Evolutionary conservation across 2,113 vertebrate species (phyloP), one percentile per base, ranked within the genome.

Genomic region (Gasterosteus aculeatus): DNA sequence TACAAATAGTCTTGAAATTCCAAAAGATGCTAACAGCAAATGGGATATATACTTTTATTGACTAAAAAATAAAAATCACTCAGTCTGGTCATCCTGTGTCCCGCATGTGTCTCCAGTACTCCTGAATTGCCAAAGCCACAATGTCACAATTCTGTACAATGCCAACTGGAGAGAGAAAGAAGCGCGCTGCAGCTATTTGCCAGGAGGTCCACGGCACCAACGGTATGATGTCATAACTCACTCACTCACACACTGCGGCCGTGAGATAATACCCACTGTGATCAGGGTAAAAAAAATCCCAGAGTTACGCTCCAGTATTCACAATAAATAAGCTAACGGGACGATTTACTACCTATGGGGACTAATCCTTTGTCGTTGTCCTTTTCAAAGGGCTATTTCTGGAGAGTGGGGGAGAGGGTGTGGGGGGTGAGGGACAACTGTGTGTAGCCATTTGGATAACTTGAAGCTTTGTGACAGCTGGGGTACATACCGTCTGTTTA

Each of bases 401-500:
- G 95, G 81, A 79, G 85, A 85, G 72, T 79, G 66, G 67, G 41
- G 35, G 35, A 38, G 35, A 7, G 35, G 35, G 35, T 66, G 84
- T 64, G 80, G 33, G 74, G 58, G 35, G 67, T 54, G 75, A 26
- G 44, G 91, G 93, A 94, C 96, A 98, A 96, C 95, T 83, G 85
- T 96, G 88, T 78, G 35, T 38, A 59, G 88, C 86, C 85, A 94
- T 91, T 95, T 88, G 89, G 85, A 86, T 94, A 94, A 92, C 91
- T 93, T 95, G 96, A 96, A 94, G 94, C 94, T 90, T 91, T 77
- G 76, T 87, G 93, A 96, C 96, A 97, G 96, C 96, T 97, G 97
- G 93, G 87, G 92, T 84, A 90, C 94, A 93, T 94, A 95, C 94
- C 93, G 86, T 78, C 84, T 91, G 75, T 59, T 54, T 84, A 73